A percentile compares a stretch with the other conserved stretches of the same genome.
phyloP scores from a whole-genome alignment of 2,113 vertebrate species.

The Strix uralensis region DNA sequence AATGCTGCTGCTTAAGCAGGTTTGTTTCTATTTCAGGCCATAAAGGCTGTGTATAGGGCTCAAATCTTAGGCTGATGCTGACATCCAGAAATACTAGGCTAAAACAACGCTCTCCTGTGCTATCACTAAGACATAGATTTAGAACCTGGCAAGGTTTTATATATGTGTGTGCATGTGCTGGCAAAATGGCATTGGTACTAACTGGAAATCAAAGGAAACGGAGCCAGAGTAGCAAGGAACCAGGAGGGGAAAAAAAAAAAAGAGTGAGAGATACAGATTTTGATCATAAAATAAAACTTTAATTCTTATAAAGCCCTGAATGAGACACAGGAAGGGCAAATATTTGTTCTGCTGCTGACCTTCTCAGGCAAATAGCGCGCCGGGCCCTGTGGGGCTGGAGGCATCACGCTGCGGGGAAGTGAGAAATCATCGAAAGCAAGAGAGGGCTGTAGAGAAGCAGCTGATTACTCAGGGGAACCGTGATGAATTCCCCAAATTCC shows the following conservation, averaged over 20 bases:
- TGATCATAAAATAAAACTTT: conserved; percentile 49
- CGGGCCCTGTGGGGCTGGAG: background rate
- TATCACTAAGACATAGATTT: background rate
- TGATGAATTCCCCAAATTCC: conserved; percentile 33
- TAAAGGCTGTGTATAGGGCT: background rate
- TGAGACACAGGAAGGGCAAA: conserved; percentile 62
- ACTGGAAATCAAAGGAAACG: background rate
- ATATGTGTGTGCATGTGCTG: background rate
- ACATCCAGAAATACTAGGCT: background rate
- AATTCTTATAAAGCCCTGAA: conserved; percentile 47
- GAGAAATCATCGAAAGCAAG: conserved; percentile 19
- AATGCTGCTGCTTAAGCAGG: background rate
- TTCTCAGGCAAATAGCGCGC: conserved; percentile 70
- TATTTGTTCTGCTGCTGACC: conserved; percentile 75
- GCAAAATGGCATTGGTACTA: background rate
- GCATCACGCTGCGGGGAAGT: background rate
- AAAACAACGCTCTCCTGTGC: background rate
- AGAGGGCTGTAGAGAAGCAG: background rate
- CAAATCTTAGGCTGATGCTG: background rate
- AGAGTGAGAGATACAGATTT: background rate
- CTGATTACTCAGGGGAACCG: background rate
- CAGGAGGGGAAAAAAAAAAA: background rate
- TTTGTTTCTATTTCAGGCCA: background rate
- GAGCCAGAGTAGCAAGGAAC: background rate
- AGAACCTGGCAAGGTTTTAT: background rate